Base-by-base conservation (phyloP, 2,888 invertebrate genomes). In the Laothoe populi region DNA sequence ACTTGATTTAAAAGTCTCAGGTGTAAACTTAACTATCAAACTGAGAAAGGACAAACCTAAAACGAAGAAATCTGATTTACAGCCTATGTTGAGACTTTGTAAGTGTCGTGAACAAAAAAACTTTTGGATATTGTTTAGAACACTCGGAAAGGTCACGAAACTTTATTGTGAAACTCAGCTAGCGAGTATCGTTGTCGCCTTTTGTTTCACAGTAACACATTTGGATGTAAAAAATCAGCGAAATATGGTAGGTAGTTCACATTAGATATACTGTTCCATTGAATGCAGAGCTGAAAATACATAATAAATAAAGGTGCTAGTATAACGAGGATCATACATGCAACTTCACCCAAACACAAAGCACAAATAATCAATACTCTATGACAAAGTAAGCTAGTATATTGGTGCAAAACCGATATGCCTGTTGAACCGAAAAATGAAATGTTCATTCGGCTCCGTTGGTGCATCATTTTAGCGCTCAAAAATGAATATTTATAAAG, bases 31-130 rank as follows among this genome's bases (percentile, higher is more conserved):
- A 44, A 19, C 19, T 8, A 44, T 13, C 7, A 44, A 44, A 16
- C 19, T 40, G 11, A 19, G 44, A 44, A 66, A 72, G 70, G 68
- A 66, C 66, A 71, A 68, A 70, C 67, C 42, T 67, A 66, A 71
- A 68, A 63, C 62, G 60, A 59, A 69, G 63, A 67, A 71, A 63
- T 63, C 59, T 53, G 65, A 65, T 67, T 59, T 59, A 46, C 62
- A 42, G 24, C 19, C 35, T 35, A 40, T 26, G n/a, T n/a, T n/a
- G n/a, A n/a, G n/a, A n/a, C n/a, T n/a, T n/a, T n/a, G 26, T 40
- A 45, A 45, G 13, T 45, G 45, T 26, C 45, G 59, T 70, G 67
- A 68, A 66, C 64, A 24, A 67, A 2, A 31, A 65, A 68, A 64
- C 57, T 66, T 68, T 58, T 4, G n/a, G 40, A 44, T 45, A 16